Evolutionary conservation across 2,113 vertebrate genomes (phyloP), one percentile per base, ranked within the genome.

Genomic region (Phalacrocorax aristotelis): DNA sequence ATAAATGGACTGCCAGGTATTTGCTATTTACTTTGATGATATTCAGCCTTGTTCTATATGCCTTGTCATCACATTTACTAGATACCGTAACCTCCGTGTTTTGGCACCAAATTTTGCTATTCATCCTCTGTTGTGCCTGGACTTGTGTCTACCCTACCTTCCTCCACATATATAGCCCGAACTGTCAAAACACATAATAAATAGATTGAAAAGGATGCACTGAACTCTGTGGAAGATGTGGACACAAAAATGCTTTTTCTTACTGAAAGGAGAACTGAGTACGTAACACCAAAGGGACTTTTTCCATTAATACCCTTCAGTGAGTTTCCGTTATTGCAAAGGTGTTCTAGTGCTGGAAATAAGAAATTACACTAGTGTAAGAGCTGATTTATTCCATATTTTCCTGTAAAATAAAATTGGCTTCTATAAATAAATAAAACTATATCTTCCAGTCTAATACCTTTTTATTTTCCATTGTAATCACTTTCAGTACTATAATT

Each of bases 81-180:
- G 66, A 55, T 23, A 79, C 78, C 87, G 15, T 49, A 58, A 85
- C 26, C 32, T 46, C n/a, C 1, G 0, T 44, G 54, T 66, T 91
- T 84, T 79, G 34, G 61, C 52, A 94, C 7, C 34, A 26, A 27
- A 32, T 64, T 91, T 66, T 90, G 13, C 34, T 69, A 6, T 51
- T 62, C 11, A 3, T 51, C 44, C 42, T 72, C 42, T 58, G 7
- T 23, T 83, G 15, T 71, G 23, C 15, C 17, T 85, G 51, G 30
- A 14, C 42, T 54, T 60, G 15, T 34, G 17, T 27, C 27, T 60
- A 38, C 13, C 54, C 15, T 4, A 42, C 46, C n/a, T 13, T 55
- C 71, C 40, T 49, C 64, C 23, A 17, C 0, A 1, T 25, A n/a
- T 13, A 19, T 11, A 26, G 27, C 20, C n/a, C 2, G 3, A 51